A percentile compares a stretch with the other conserved stretches of the same genome.
Conservation (phyloP, 2,888 invertebrate species). For the Crepidodera aurea region DNA sequence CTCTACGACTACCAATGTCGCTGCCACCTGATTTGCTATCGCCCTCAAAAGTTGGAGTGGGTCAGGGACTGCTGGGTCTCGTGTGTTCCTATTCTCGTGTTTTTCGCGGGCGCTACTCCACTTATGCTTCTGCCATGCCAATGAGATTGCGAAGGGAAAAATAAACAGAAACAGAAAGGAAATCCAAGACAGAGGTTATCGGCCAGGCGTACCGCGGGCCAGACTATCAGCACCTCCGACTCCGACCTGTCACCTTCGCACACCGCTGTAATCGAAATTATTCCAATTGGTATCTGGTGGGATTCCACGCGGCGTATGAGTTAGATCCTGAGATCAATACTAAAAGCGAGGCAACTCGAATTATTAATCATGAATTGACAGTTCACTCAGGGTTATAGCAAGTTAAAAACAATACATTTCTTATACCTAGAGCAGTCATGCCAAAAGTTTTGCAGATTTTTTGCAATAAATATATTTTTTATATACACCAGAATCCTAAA, state of each 20-base stretch:
- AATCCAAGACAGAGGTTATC: background rate
- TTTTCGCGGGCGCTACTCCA: conserved; percentile 18
- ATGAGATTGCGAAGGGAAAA: conserved; percentile 8
- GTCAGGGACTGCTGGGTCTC: conserved; percentile 17
- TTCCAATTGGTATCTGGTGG: too few relatives aligned
- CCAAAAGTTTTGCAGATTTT: too few relatives aligned
- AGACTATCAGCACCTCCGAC: background rate
- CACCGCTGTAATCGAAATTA: background rate
- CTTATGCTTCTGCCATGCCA: background rate
- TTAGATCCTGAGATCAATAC: too few relatives aligned
- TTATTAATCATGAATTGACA: too few relatives aligned
- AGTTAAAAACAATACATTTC: too few relatives aligned
- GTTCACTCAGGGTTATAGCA: too few relatives aligned
- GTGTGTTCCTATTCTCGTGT: conserved; percentile 19
- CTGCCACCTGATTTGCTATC: conserved; percentile 9
- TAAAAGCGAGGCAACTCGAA: too few relatives aligned
- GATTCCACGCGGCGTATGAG: too few relatives aligned
- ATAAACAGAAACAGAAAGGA: background rate
- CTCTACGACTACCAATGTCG: background rate
- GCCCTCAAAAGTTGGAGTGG: conserved; percentile 19
- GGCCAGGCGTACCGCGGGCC: background rate
- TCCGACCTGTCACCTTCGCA: background rate
- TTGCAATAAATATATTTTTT: too few relatives aligned
- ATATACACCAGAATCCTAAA: too few relatives aligned
- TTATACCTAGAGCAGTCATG: too few relatives aligned